These are phyloP conservation scores for Triplophysa rosa DNA, from an alignment of 2,113 vertebrate species.

Conservation along the genomic window DNA sequence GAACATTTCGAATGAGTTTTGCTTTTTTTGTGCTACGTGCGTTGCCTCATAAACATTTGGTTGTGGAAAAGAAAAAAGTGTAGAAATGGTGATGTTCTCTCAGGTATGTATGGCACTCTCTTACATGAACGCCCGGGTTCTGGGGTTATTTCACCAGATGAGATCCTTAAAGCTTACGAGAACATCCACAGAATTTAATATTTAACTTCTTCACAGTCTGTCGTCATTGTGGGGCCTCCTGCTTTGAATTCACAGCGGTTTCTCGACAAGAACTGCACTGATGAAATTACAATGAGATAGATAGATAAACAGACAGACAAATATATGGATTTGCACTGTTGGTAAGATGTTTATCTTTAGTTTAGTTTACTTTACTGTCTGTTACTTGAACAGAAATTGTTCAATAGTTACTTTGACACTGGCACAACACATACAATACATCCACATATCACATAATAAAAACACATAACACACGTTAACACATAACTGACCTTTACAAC, in stretches of 20 bases:
- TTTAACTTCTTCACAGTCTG: background rate
- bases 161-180: constrained; percentile 9
- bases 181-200: constrained; percentile 15
- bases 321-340: background rate
- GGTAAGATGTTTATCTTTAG: background rate
- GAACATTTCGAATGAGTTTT: constrained; percentile 50
- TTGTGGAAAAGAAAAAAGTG: background rate
- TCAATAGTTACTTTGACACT: no score
- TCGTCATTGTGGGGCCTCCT: background rate
- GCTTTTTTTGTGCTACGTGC: constrained; percentile 51
- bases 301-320: background rate
- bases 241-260: constrained; percentile 7
- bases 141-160: constrained; percentile 24
- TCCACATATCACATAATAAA: no score
- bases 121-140: constrained; percentile 14
- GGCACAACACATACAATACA: no score
- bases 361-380: no score
- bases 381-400: no score
- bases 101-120: background rate
- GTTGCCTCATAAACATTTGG: constrained; percentile 37
- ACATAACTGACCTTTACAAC: no score
- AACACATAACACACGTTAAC: no score
- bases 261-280: background rate
- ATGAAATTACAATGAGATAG: background rate
- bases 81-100: constrained; percentile 24